phyloP scores from a whole-genome alignment of 2,888 invertebrate species.

The Drosophila nr. medialis region DNA sequence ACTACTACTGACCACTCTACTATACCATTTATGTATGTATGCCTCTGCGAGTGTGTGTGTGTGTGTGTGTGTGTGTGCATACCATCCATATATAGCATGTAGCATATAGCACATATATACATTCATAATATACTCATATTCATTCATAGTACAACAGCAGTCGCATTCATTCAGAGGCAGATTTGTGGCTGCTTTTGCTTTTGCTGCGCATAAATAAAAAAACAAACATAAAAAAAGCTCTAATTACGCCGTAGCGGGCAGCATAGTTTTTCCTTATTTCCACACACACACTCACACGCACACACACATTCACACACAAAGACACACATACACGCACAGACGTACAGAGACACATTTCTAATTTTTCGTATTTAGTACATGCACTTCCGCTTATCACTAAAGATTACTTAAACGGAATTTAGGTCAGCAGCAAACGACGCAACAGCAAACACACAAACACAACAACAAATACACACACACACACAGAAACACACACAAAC shows the following conservation, averaged over 20 bases:
- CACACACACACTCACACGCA: constrained; percentile 25
- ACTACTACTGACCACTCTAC: constrained; percentile 21
- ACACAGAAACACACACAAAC: not conserved
- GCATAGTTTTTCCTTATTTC: constrained; percentile 51
- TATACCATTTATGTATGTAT: constrained; percentile 9
- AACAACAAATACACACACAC: constrained; percentile 26
- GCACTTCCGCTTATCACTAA: constrained; percentile 74
- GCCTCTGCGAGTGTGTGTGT: not conserved
- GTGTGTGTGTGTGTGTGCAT: not conserved
- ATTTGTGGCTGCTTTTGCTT: constrained; percentile 14
- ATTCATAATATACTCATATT: constrained; percentile 23
- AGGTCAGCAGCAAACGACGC: constrained; percentile 58
- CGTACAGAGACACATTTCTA: constrained; percentile 40
- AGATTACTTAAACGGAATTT: constrained; percentile 71
- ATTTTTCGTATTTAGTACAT: constrained; percentile 70
- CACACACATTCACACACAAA: constrained; percentile 9
- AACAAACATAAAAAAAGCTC: constrained; percentile 66
- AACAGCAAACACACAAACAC: constrained; percentile 25
- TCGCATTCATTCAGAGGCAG: constrained; percentile 51
- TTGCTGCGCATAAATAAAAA: constrained; percentile 54
- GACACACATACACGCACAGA: constrained; percentile 18
- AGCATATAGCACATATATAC: not conserved
- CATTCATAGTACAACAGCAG: constrained; percentile 34
- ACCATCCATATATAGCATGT: constrained; percentile 5
- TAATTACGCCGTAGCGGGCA: constrained; percentile 65